A percentile compares a stretch with the other conserved stretches of the same genome.
These are phyloP conservation scores for Sparidentex hasta DNA, from an alignment of 2,797 vertebrate genomes.

Conservation along the genomic window DNA sequence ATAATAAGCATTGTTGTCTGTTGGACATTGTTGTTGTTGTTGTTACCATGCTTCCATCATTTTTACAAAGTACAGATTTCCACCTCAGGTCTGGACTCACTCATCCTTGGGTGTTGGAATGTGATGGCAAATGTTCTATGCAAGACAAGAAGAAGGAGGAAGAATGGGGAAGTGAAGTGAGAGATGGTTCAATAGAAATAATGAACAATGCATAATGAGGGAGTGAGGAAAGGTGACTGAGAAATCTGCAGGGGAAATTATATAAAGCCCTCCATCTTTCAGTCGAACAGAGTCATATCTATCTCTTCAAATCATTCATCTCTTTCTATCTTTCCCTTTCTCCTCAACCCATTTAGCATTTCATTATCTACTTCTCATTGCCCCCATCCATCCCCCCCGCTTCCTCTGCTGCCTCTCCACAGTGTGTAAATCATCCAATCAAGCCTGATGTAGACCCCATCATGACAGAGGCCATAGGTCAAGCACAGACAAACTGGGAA, in stretches of 20 bases:
- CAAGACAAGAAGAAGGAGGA: neutral
- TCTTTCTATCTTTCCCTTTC: conserved; percentile 26
- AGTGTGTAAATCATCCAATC: conserved; percentile 73
- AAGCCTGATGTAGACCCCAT: conserved; percentile 55
- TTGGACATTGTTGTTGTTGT: too few species aligned
- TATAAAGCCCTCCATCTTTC: conserved; percentile 35
- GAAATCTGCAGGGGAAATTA: conserved; percentile 32
- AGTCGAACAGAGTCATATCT: conserved; percentile 45
- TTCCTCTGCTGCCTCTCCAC: conserved; percentile 26
- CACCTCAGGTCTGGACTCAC: neutral
- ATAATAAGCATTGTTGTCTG: too few species aligned
- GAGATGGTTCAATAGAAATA: conserved; percentile 6
- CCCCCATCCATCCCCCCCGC: conserved; percentile 21
- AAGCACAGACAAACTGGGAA: conserved; percentile 61
- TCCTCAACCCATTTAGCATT: conserved; percentile 42
- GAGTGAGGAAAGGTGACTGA: conserved; percentile 14
- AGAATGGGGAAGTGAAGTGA: neutral
- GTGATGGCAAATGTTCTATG: neutral
- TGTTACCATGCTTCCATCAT: too few species aligned
- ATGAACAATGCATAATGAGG: neutral
- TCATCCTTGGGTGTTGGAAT: neutral
- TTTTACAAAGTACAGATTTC: neutral
- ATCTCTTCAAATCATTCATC: conserved; percentile 53
- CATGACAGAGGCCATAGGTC: conserved; percentile 66
- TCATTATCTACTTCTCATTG: conserved; percentile 37